Evolutionary conservation across 2,797 vertebrate genomes (phyloP).

Genomic region (Sciurus carolinensis): DNA sequence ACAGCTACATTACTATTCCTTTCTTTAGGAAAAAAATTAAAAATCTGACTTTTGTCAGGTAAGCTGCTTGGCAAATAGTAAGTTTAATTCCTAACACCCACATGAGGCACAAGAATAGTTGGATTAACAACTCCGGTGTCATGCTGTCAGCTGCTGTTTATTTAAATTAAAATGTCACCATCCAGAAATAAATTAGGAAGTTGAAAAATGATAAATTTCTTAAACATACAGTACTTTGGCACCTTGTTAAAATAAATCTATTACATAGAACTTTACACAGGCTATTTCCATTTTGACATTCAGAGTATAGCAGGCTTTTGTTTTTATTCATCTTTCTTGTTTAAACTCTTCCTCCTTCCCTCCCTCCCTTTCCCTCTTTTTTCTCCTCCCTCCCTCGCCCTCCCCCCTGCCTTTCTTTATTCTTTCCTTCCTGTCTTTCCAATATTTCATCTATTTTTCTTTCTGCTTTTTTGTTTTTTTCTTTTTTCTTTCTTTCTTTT

Average conservation of each 20-base stretch:
- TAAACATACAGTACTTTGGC: slow-evolving; percentile 85
- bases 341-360: background rate
- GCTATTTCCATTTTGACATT: slow-evolving; percentile 84
- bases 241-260: slow-evolving; percentile 84
- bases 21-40: slow-evolving; percentile 76
- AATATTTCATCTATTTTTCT: background rate
- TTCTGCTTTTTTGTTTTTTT: no score
- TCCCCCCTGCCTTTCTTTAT: background rate
- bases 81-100: slow-evolving; percentile 90
- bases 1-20: slow-evolving; percentile 54
- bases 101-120: slow-evolving; percentile 88
- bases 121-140: slow-evolving; percentile 90
- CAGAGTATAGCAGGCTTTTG: slow-evolving; percentile 56
- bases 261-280: slow-evolving; percentile 83
- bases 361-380: background rate
- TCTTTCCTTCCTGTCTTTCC: fast-evolving
- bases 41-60: slow-evolving; percentile 88
- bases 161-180: slow-evolving; percentile 91
- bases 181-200: slow-evolving; percentile 90
- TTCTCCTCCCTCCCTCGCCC: no score
- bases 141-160: slow-evolving; percentile 91
- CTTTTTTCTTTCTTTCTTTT: no score
- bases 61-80: slow-evolving; percentile 86
- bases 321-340: background rate
- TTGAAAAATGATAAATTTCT: slow-evolving; percentile 87